Evolutionary conservation across 2,888 invertebrate species (phyloP).

Genomic region (Ochlodes sylvanus): DNA sequence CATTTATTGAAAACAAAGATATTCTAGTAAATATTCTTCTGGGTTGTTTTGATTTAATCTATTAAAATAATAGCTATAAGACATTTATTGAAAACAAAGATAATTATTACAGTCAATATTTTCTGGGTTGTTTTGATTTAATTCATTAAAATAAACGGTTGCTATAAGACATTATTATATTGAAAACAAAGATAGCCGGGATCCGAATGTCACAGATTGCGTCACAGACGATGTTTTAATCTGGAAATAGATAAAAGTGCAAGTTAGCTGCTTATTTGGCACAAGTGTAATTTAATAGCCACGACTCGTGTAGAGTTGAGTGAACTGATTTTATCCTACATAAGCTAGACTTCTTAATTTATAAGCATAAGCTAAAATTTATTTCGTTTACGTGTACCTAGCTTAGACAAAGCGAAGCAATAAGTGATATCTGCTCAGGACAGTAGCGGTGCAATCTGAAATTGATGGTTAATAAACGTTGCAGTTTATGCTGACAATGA

Average conservation of each 20-base stretch:
- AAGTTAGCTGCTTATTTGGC: slow-evolving; percentile 58
- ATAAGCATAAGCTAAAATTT: neutral
- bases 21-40: too few relatives aligned
- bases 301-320: slow-evolving; percentile 59
- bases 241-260: slow-evolving; percentile 41
- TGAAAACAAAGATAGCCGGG: slow-evolving; percentile 25
- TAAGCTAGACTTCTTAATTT: neutral
- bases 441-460: too few relatives aligned
- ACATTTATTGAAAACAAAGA: slow-evolving; percentile 17
- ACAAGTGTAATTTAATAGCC: slow-evolving; percentile 47
- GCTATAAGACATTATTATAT: slow-evolving; percentile 2
- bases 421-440: too few relatives aligned
- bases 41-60: slow-evolving; percentile 11
- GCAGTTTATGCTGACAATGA: too few relatives aligned
- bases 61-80: slow-evolving; percentile 6
- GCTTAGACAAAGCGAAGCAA: too few relatives aligned
- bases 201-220: slow-evolving; percentile 31
- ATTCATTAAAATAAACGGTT: neutral
- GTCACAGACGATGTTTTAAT: slow-evolving; percentile 14
- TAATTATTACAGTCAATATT: slow-evolving; percentile 5
- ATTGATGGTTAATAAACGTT: too few relatives aligned
- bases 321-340: slow-evolving; percentile 49
- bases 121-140: slow-evolving; percentile 11
- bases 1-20: slow-evolving; percentile 20
- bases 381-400: too few relatives aligned